Evolutionary conservation across 2,888 invertebrate genomes (phyloP).

Genomic region (Bimastos eiseni): DNA sequence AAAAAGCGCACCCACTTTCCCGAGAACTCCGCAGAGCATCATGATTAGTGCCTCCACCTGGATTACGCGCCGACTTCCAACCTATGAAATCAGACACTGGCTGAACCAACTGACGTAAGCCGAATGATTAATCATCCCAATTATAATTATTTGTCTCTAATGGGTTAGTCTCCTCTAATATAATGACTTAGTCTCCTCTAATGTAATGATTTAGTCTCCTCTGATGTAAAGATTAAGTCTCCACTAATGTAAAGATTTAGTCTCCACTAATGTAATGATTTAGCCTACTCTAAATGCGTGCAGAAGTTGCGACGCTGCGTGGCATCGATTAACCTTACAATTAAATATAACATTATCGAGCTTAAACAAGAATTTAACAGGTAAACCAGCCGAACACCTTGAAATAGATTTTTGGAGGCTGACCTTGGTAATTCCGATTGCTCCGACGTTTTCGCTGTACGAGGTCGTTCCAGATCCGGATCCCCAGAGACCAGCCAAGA

Average conservation of each 20-base stretch:
- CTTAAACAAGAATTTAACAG: too few relatives aligned
- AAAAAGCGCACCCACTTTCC: slow-evolving; percentile 64
- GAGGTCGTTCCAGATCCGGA: slow-evolving; percentile 87
- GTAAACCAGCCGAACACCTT: too few relatives aligned
- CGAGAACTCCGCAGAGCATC: slow-evolving; percentile 61
- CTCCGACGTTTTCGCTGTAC: slow-evolving; percentile 86
- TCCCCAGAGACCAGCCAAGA: slow-evolving; percentile 82
- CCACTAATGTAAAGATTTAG: too few relatives aligned
- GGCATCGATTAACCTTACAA: too few relatives aligned
- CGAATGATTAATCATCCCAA: not conserved
- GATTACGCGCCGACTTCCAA: slow-evolving; percentile 63
- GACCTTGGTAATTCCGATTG: slow-evolving; percentile 83
- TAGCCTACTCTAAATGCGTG: too few relatives aligned
- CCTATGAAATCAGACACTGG: slow-evolving; percentile 48
- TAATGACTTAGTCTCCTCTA: not conserved
- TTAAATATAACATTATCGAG: too few relatives aligned
- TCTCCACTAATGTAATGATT: too few relatives aligned
- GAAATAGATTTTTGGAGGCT: not conserved
- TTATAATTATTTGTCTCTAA: not conserved
- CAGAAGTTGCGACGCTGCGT: not conserved
- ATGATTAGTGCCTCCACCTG: slow-evolving; percentile 61
- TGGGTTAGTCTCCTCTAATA: too few relatives aligned
- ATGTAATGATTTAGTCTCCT: not conserved
- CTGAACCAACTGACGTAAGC: not conserved
- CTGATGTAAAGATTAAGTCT: not conserved